Conservation (phyloP, 2,888 invertebrate genomes). For the Chaitophorus viminalis region DNA sequence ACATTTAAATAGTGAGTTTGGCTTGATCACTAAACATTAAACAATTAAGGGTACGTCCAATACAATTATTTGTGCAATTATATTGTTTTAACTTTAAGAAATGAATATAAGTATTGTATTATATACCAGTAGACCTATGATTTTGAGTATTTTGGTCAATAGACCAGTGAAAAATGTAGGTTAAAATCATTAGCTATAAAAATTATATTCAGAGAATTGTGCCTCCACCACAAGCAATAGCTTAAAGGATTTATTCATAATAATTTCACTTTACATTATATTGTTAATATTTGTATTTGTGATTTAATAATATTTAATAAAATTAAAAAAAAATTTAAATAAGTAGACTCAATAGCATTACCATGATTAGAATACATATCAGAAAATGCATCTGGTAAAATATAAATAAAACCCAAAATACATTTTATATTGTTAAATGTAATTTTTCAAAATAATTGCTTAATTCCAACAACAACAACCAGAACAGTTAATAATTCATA, state of each 20-base stretch:
- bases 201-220: too few relatives aligned
- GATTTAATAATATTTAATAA: too few relatives aligned
- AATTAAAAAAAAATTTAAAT: too few relatives aligned
- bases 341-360: too few relatives aligned
- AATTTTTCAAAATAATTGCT: constrained; percentile 1
- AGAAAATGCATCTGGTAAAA: neutral
- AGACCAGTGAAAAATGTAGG: neutral
- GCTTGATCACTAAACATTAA: neutral
- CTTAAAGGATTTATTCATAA: too few relatives aligned
- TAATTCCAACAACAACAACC: neutral
- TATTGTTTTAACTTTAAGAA: constrained; percentile 11
- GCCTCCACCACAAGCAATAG: too few relatives aligned
- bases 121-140: neutral
- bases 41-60: neutral
- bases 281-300: too few relatives aligned
- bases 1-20: neutral
- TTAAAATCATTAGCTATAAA: neutral
- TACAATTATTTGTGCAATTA: neutral
- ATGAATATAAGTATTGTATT: neutral
- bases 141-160: constrained; percentile 2
- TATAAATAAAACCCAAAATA: constrained; percentile 8
- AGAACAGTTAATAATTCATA: constrained; percentile 28
- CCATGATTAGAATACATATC: neutral
- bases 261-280: too few relatives aligned
- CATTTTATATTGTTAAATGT: constrained; percentile 13